Conservation (phyloP, 2,888 invertebrate species). For the Hipparchia sbordonii region DNA sequence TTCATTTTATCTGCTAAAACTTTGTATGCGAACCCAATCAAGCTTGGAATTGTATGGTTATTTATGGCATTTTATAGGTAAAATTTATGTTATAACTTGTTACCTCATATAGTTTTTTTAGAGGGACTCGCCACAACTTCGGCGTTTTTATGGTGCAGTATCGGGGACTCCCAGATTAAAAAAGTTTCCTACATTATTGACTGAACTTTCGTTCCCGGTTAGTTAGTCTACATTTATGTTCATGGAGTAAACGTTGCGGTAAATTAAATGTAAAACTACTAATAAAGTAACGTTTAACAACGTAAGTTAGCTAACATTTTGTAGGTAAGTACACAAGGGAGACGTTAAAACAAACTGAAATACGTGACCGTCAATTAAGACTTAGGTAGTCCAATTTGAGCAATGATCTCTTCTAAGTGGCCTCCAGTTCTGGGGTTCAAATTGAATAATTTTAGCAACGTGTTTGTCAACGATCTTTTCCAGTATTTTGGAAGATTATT, state of each 20-base stretch:
- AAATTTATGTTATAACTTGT: slow-evolving; percentile 14
- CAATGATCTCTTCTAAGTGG: neutral
- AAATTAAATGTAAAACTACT: slow-evolving; percentile 8
- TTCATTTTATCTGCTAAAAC: slow-evolving; percentile 14
- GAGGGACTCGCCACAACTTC: slow-evolving; percentile 24
- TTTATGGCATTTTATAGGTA: slow-evolving; percentile 23
- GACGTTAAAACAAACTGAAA: neutral
- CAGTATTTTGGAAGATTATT: no score
- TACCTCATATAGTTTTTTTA: slow-evolving; percentile 23
- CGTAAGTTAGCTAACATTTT: neutral
- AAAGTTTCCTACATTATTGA: slow-evolving; percentile 34
- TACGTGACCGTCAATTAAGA: slow-evolving; percentile 1
- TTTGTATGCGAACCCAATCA: slow-evolving; percentile 13
- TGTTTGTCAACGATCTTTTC: no score
- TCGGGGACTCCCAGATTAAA: slow-evolving; percentile 33
- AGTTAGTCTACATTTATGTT: slow-evolving; percentile 16
- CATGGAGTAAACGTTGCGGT: slow-evolving; percentile 21
- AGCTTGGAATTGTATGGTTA: slow-evolving; percentile 27
- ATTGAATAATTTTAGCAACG: neutral
- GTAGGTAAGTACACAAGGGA: neutral
- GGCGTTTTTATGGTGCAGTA: slow-evolving; percentile 33
- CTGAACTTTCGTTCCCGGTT: slow-evolving; percentile 14
- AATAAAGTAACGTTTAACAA: neutral
- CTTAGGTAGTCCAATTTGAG: neutral
- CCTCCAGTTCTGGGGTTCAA: neutral